These are phyloP conservation scores for Ptyas mucosa DNA, from an alignment of 2,113 vertebrate genomes.

Conservation along the genomic window DNA sequence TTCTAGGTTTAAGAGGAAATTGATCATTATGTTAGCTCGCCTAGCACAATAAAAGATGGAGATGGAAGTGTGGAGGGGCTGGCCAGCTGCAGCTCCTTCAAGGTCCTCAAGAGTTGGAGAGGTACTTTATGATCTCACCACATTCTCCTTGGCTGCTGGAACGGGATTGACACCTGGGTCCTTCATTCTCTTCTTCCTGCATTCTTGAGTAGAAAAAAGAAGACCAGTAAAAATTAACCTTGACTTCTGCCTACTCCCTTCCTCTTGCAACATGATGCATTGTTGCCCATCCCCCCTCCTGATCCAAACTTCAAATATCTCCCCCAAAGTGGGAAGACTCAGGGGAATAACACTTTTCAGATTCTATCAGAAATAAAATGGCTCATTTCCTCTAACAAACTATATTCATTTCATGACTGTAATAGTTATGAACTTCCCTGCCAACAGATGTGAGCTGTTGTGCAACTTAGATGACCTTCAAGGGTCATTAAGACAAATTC, in stretches of 20 bases:
- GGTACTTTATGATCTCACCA: not conserved
- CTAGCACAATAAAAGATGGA: not conserved
- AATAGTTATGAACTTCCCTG: not conserved
- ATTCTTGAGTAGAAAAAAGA: not conserved
- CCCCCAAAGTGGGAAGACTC: not conserved
- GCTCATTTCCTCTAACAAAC: not conserved
- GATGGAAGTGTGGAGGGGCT: not conserved
- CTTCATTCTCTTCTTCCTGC: slow-evolving; percentile 14
- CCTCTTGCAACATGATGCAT: not conserved
- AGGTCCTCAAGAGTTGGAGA: not conserved
- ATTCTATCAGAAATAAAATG: not conserved
- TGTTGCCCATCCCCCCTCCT: not conserved
- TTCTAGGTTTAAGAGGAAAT: not conserved
- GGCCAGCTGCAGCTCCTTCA: not conserved
- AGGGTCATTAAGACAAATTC: not conserved
- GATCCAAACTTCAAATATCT: not conserved
- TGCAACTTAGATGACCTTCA: not conserved
- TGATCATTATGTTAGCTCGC: not conserved
- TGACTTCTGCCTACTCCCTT: not conserved
- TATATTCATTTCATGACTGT: not conserved
- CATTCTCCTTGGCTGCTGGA: not conserved
- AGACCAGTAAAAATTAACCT: not conserved
- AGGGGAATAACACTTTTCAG: not conserved
- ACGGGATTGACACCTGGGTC: not conserved
- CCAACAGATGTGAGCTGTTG: not conserved